Evolutionary conservation across 2,888 invertebrate species (phyloP), one percentile per base, ranked within the genome.

Genomic region (Psylliodes chrysocephalus): DNA sequence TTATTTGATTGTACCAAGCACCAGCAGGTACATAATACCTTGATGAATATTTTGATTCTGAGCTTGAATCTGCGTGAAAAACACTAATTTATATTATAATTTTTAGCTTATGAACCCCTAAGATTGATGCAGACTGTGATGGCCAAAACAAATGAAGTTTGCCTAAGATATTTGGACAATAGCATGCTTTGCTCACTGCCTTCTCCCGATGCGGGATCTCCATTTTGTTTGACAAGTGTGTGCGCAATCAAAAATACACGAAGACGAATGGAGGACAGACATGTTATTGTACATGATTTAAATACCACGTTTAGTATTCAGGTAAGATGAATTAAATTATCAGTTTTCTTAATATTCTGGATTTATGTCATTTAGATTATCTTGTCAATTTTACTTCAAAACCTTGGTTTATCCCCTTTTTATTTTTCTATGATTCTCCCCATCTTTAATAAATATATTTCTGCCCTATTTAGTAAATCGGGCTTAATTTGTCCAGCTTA

Each of bases 221-320:
- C 82, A 38, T 78, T 82, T 67, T 85, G 85, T 70, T 77, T 83
- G 49, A 84, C 87, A 35, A 90, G 90, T 67, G 87, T 88, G 28
- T 89, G 87, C 75, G 91, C 93, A 55, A 87, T 90, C 22, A 94
- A 91, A 83, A 96, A 97, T 83, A 87, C 87, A 30, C 87, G 96
- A 57, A 86, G 96, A 62, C 90, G 88, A 78, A 96, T 97, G 96
- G 97, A 98, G 83, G 97, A 98, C 81, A 86, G 94, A 49, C 92
- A 94, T 78, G 89, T 94, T 2, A 88, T 93, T 75, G 86, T 96
- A 64, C 91, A 93, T 52, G 92, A 95, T 79, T 86, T 95, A 75
- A 92, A 94, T 80, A 87, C 89, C 15, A 86, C 94, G 71, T 95
- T 94, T 82, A 90, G 89, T 75, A 70, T 74, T 63, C 87, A 91